phyloP scores from a whole-genome alignment of 2,888 invertebrate species.

The Netelia virgata region DNA sequence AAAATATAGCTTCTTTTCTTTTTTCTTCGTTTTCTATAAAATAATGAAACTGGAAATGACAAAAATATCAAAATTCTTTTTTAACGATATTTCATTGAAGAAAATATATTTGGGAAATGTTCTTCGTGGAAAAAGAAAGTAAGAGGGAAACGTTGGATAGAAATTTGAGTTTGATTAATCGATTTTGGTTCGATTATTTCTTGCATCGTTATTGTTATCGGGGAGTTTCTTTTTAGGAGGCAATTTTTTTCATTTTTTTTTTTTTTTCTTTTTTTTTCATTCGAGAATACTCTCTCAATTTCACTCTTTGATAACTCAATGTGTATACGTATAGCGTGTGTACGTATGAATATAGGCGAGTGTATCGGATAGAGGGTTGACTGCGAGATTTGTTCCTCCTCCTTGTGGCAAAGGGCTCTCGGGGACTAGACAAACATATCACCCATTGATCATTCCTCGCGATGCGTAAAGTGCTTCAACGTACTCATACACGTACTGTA shows the following conservation, averaged over 20 bases:
- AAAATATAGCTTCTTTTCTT: no score
- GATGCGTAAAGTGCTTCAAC: conserved; percentile 48
- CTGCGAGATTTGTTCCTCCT: conserved; percentile 1
- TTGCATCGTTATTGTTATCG: neutral
- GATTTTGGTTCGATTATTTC: neutral
- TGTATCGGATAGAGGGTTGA: neutral
- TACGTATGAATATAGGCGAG: conserved; percentile 11
- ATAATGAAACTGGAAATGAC: no score
- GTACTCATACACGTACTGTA: neutral
- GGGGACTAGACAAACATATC: conserved; percentile 57
- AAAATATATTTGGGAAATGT: no score
- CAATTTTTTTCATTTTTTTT: neutral
- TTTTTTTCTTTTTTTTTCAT: neutral
- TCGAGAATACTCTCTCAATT: neutral
- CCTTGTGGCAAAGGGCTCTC: conserved; percentile 25
- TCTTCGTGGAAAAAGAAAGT: no score
- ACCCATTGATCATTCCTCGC: conserved; percentile 60
- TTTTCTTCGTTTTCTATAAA: no score
- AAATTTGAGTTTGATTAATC: no score
- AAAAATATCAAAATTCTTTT: no score
- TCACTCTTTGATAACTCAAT: conserved; percentile 1
- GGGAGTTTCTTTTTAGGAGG: neutral
- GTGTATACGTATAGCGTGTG: neutral
- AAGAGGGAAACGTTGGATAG: no score
- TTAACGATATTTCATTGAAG: no score